Evolutionary conservation across 2,888 invertebrate species (phyloP), one percentile per base, ranked within the genome.

Genomic region (Ophioninae sp.): DNA sequence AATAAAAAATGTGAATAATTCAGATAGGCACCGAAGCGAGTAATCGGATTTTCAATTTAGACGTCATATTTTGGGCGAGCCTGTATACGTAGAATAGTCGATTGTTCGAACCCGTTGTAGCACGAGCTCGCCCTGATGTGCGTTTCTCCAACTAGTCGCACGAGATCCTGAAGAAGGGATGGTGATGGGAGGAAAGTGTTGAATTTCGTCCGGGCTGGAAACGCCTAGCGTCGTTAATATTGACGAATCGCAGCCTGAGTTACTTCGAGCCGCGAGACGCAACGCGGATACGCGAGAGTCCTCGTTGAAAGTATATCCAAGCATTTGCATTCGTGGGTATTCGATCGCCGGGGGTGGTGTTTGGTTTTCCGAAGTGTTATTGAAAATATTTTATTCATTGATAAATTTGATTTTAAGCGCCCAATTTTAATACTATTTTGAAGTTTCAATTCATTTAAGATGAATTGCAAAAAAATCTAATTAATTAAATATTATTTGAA

Each of bases 141-240:
- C 44, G 75, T 63, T n/a, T 79, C 59, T 72, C 59, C 51, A 59
- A 75, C 81, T 81, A 76, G 51, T 63, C 76, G 59, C 17, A 65
- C 67, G 30, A 63, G 59, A 20, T 13, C 39, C 44, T 39, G 56
- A 39, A 51, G 64, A 30, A 69, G 20, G 64, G 73, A 23, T 39
- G 74, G 17, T 22, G 63, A 79, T 82, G 61, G 79, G 65, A 61
- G 75, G 78, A 41, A 63, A 30, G 67, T 30, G 73, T 6, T 73
- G 58, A 77, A 77, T 77, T 39, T 77, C 75, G 71, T 76, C 65
- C 76, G 67, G 75, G 79, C 79, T 78, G 85, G 81, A 77, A 79
- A 82, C 85, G 85, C 85, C 85, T 83, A 77, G 73, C 17, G 44
- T 69, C 22, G 76, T 83, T 73, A 83, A 81, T 75, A 76, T 79